Evolutionary conservation across 2,888 invertebrate genomes (phyloP).

Genomic region (Raillietiella orientalis): DNA sequence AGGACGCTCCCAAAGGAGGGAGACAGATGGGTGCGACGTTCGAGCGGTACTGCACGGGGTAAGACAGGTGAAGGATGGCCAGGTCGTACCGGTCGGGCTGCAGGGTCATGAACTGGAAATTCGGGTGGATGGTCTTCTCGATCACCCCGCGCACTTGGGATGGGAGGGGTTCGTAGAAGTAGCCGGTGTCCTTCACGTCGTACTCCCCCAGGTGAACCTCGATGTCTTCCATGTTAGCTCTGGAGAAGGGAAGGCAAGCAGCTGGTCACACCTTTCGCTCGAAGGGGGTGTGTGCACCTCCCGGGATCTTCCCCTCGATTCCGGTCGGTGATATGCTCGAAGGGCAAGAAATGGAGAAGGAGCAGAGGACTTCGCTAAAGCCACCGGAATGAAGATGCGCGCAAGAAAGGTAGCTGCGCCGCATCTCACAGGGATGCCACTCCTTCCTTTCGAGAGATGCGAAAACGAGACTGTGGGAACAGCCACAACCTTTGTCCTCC

Average conservation of each 20-base stretch:
- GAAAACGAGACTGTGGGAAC: no score
- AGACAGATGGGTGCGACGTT: constrained; percentile 49
- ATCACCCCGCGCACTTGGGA: constrained; percentile 31
- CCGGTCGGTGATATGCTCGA: no score
- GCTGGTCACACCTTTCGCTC: no score
- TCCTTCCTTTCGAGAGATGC: no score
- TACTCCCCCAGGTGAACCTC: constrained; percentile 43
- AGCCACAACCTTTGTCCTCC: no score
- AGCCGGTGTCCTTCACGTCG: constrained; percentile 34
- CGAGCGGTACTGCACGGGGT: constrained; percentile 24
- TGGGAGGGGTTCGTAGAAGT: constrained; percentile 23
- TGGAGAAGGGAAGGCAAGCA: constrained; percentile 10
- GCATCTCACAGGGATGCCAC: no score
- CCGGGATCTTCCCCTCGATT: no score
- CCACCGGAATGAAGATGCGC: no score
- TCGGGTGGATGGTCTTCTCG: constrained; percentile 40
- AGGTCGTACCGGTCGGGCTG: constrained; percentile 39
- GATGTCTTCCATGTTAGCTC: constrained; percentile 34
- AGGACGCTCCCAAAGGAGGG: constrained; percentile 18
- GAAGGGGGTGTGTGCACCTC: no score
- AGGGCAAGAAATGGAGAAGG: no score
- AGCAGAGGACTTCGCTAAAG: no score
- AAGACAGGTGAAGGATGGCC: constrained; percentile 33
- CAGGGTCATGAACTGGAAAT: constrained; percentile 42
- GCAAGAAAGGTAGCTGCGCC: no score